Evolutionary conservation across 2,888 invertebrate species (phyloP), one percentile per base, ranked within the genome.

Genomic region (Philereme transversata): DNA sequence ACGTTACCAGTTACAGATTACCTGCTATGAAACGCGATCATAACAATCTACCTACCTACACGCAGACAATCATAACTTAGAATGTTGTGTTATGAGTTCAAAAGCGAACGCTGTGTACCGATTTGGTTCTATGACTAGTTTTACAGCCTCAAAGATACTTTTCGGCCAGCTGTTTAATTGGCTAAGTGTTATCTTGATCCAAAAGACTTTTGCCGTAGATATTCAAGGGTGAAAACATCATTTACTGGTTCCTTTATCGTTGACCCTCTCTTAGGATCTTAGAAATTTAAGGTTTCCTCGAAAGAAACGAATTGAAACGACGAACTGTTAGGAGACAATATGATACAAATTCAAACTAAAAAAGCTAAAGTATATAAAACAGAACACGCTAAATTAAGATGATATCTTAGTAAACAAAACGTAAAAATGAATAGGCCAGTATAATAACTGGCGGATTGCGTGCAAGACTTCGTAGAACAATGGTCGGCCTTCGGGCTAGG

Each of bases 401-500:
- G 40, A 43, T 56, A 5, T 46, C 40, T 47, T 57, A 65, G 57
- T 68, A 65, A 64, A 69, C 65, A 67, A 69, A 68, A 70, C 62
- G 75, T 77, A 78, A 78, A 76, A 76, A 45, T 44, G 53, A 63
- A 69, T 64, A 64, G 65, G 65, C 5, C 70, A 68, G 72, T 75
- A 76, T 74, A 75, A 73, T 72, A 70, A 76, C 77, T 74, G 74
- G 72, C 66, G 75, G 78, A 82, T 84, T 82, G 84, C 84, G 88
- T 88, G 88, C 82, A 86, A 84, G 86, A 86, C 87, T 88, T 82
- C 79, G 78, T 78, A 82, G 84, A 90, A 90, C 90, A 90, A 89
- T 88, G 68, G 83, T 58, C 81, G 85, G 86, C 88, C 90, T 88
- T 87, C 86, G 73, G 83, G 86, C 85, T 71, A 75, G 75, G 77